Conservation (phyloP, 1,140 invertebrate species). For the Andricus grossulariae region DNA sequence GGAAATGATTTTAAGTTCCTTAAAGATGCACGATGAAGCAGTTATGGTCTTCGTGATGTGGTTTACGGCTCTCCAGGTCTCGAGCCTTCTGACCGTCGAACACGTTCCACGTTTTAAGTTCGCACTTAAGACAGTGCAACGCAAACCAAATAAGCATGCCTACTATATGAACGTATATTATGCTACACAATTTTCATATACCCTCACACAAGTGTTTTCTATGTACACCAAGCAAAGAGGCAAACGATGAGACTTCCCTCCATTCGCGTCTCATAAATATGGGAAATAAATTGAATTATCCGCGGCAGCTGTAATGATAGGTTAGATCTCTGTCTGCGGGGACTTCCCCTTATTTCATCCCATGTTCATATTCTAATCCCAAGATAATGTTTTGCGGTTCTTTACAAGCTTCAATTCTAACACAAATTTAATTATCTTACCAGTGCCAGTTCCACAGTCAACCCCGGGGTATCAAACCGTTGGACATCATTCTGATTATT, state of each 20-base stretch:
- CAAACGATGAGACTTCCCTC: conserved; percentile 12
- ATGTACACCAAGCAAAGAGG: not conserved
- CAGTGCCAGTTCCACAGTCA: too few species aligned
- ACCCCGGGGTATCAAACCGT: too few species aligned
- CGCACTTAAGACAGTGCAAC: too few species aligned
- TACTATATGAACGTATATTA: not conserved
- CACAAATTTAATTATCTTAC: not conserved
- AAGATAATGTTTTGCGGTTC: not conserved
- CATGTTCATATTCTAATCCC: conserved; percentile 21
- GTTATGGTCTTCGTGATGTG: too few species aligned
- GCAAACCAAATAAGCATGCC: too few species aligned
- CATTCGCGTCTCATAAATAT: conserved; percentile 27
- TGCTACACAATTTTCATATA: not conserved
- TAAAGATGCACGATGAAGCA: too few species aligned
- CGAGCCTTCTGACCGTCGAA: too few species aligned
- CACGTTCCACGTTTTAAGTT: too few species aligned
- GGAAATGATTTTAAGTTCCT: too few species aligned
- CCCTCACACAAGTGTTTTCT: not conserved
- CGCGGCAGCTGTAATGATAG: conserved; percentile 24
- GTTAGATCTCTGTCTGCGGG: not conserved
- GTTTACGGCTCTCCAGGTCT: too few species aligned
- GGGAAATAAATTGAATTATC: conserved; percentile 32
- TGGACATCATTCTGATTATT: too few species aligned
- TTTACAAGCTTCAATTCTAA: not conserved
- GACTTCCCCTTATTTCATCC: conserved; percentile 19